Evolutionary conservation across 2,888 invertebrate species (phyloP).

Genomic region (Pristionchus maxplancki): DNA sequence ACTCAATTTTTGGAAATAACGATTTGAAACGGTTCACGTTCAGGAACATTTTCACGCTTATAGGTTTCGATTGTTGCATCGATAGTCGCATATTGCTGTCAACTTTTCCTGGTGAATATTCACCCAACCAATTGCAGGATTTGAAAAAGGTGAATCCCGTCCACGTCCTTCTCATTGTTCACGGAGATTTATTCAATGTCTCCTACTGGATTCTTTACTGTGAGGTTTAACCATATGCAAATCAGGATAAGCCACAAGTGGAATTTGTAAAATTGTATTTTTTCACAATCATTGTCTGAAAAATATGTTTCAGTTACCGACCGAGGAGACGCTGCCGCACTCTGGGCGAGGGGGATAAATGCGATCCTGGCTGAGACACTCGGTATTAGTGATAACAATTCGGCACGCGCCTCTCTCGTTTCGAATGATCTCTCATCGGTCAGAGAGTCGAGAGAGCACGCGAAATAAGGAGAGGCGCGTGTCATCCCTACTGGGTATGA

Average conservation of each 20-base stretch:
- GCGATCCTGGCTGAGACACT: constrained; percentile 68
- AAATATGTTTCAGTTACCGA: constrained; percentile 67
- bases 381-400: too few relatives aligned
- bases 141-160: constrained; percentile 66
- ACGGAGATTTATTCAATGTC: constrained; percentile 72
- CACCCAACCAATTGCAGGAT: constrained; percentile 55
- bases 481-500: too few relatives aligned
- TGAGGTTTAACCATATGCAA: constrained; percentile 50
- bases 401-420: too few relatives aligned
- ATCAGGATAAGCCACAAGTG: neutral
- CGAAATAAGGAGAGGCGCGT: too few relatives aligned
- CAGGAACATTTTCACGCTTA: too few relatives aligned
- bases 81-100: neutral
- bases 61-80: too few relatives aligned
- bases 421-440: too few relatives aligned
- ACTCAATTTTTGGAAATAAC: neutral
- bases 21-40: neutral
- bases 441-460: too few relatives aligned
- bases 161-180: constrained; percentile 71
- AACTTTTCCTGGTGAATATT: too few relatives aligned
- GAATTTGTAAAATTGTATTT: too few relatives aligned
- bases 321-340: constrained; percentile 67
- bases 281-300: too few relatives aligned
- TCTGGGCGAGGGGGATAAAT: constrained; percentile 73
- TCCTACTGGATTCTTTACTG: constrained; percentile 69